Evolutionary conservation across 1,140 invertebrate species (phyloP), one percentile per base, ranked within the genome.

Genomic region (Drosophila sp.): DNA sequence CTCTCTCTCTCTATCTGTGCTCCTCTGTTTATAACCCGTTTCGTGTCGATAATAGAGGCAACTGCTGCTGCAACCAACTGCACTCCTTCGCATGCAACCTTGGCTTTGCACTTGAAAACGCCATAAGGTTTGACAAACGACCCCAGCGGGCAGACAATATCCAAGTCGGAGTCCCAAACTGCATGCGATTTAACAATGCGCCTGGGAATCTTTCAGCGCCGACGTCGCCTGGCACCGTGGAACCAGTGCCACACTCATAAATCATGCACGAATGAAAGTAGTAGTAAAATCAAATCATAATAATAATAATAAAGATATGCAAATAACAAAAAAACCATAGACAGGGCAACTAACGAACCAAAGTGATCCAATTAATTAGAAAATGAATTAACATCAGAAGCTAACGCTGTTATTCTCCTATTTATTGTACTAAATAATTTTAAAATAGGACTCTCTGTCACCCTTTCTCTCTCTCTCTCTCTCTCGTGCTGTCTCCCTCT

Each of bases 61-160:
- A 21, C 67, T 48, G 29, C 67, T 50, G 57, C 41, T 48, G 29
- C 67, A 45, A 51, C 41, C 29, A 21, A 34, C 29, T 58, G 16
- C 32, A 38, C 29, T 72, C 50, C 65, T 61, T 54, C 36, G 63
- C 51, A 63, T 81, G 76, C 76, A 87, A 79, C 83, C 79, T 82
- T 89, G 83, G 79, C 79, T 74, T 80, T 89, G 79, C 76, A 82
- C 82, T 87, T 89, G 82, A 87, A 87, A 87, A 78, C 64, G 46
- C 61, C 79, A 82, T 75, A 82, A 67, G 80, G 66, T 57, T 79
- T 83, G 80, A 79, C 80, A 83, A 83, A 83, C 74, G 66, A 71
- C 36, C 59, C 71, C 65, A 69, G 27, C 29, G 54, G 36, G 21
- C 56, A 50, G 56, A 48, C 45, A 53, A 13, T 41, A 51, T 32